Evolutionary conservation across 2,888 invertebrate genomes (phyloP), one percentile per base, ranked within the genome.

Genomic region (Unio pictorum): DNA sequence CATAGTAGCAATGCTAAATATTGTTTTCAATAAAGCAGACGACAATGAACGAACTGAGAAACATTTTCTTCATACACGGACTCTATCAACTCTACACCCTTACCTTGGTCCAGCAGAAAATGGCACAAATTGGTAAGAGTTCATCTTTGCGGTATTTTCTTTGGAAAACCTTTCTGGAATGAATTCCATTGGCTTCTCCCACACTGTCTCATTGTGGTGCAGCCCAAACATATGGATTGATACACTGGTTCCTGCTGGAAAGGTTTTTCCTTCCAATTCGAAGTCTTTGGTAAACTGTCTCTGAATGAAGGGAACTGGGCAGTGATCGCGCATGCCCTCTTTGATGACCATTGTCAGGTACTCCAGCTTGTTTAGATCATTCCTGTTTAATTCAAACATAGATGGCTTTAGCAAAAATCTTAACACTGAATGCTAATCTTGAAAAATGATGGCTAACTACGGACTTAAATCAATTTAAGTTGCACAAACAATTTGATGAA

Each of bases 101-200:
- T 74, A 84, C 84, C 84, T 73, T 58, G 84, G 84, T 28, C 84
- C 84, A 17, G 87, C 86, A n/a, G 86, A 85, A 65, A 87, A 87
- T 20, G 87, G 86, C 7, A 83, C 66, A 72, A 82, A 86, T 17
- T 79, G 73, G 64, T 73, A 85, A 15, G 72, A 66, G 63, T 86
- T 80, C 73, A 73, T 78, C 60, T 81, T 73, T 34, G 64, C 67
- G 0, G 78, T 66, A 60, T 83, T 81, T n/a, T 84, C 83, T 11
- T 76, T 73, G 8, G 67, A 64, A 68, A 86, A 86, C 62, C 86
- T 72, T 18, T 85, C 82, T 56, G 86, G 86, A 18, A 68, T 63
- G 66, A 71, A 86, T 55, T 78, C 71, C 64, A 73, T 63, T 23
- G 79, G 78, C 18, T 81, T 76, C 0, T 78, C 73, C 84, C 85